These are phyloP conservation scores for Trichomycterus rosablanca DNA, from an alignment of 2,113 vertebrate genomes.

Conservation along the genomic window DNA sequence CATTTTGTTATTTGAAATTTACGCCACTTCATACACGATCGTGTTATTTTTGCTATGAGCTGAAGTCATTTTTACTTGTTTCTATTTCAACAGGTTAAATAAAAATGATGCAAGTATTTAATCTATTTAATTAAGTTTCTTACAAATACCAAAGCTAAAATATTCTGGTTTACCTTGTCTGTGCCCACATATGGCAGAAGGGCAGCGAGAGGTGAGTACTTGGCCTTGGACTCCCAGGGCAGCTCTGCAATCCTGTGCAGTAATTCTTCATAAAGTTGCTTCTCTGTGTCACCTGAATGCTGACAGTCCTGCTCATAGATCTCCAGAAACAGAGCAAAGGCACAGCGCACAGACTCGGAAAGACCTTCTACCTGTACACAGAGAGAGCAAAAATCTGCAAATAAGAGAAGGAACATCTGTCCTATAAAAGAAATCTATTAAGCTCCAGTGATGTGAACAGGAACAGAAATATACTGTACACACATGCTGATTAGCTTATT, in stretches of 20 bases:
- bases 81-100: no score
- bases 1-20: no score
- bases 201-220: conserved; percentile 72
- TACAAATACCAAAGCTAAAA: no score
- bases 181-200: conserved; percentile 74
- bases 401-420: neutral
- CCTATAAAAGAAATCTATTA: no score
- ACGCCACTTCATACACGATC: no score
- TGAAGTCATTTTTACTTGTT: no score
- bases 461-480: no score
- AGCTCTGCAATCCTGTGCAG: conserved; percentile 65
- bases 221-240: conserved; percentile 79
- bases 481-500: neutral
- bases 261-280: conserved; percentile 59
- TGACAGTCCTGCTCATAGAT: conserved; percentile 74
- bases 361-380: conserved; percentile 74
- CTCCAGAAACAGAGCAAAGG: conserved; percentile 72
- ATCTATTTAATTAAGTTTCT: no score
- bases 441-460: no score
- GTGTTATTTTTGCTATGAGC: no score
- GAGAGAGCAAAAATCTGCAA: neutral
- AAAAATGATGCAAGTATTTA: no score
- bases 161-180: conserved; percentile 65
- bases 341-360: conserved; percentile 67
- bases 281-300: conserved; percentile 60